Evolutionary conservation across 2,797 vertebrate species (phyloP).

Genomic region (Clamator glandarius): DNA sequence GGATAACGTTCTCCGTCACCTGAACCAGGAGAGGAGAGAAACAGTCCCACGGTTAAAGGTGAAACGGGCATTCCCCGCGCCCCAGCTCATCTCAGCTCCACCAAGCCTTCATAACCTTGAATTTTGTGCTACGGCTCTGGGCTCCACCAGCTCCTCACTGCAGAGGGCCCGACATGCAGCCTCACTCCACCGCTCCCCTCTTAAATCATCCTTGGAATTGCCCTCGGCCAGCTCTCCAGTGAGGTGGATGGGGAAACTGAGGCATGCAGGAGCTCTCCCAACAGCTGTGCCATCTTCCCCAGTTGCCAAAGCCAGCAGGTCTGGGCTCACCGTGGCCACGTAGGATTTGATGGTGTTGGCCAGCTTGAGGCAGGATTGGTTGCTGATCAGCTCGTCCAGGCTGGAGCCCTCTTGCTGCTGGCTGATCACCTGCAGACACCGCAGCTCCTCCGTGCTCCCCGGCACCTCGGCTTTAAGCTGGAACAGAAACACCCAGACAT

Average conservation of each 20-base stretch:
- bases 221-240: fast-evolving
- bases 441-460: conserved; percentile 85
- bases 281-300: not conserved
- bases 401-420: conserved; percentile 76
- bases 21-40: conserved; percentile 49
- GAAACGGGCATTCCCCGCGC: fast-evolving
- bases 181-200: not conserved
- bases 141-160: not conserved
- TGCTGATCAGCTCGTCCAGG: conserved; percentile 76
- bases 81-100: not conserved
- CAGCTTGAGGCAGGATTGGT: conserved; percentile 87
- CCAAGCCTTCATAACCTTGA: not conserved
- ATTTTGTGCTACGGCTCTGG: fast-evolving
- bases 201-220: not conserved
- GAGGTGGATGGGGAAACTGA: not conserved
- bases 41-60: not conserved
- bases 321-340: conserved; percentile 80
- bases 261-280: not conserved
- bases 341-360: conserved; percentile 87
- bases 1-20: conserved; percentile 85
- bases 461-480: conserved; percentile 82
- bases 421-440: conserved; percentile 85
- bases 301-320: fast-evolving
- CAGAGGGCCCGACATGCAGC: not conserved
- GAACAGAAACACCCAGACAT: not conserved